Conservation (phyloP, 2,888 invertebrate genomes). For the Elgonia sp. region DNA sequence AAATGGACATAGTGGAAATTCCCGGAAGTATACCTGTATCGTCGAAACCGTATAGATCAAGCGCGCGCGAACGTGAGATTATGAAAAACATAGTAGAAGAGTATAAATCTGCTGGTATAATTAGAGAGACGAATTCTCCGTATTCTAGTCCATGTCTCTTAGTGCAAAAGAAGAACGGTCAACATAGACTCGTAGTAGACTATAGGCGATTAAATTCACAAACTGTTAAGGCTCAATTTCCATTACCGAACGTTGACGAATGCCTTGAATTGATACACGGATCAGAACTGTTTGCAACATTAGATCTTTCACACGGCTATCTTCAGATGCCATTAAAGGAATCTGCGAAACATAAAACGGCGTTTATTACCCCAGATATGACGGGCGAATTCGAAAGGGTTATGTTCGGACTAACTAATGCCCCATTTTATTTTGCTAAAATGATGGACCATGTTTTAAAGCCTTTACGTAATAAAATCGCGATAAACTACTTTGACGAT, state of each 20-base stretch:
- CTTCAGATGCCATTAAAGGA: conserved; percentile 21
- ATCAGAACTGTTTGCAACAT: conserved; percentile 9
- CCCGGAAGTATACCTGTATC: conserved; percentile 21
- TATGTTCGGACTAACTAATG: conserved; percentile 82
- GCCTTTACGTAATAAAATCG: conserved; percentile 69
- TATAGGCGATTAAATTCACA: conserved; percentile 23
- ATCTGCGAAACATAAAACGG: conserved; percentile 11
- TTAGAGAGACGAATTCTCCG: conserved; percentile 8
- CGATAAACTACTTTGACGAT: conserved; percentile 82
- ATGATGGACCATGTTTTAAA: conserved; percentile 79
- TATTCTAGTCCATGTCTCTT: conserved; percentile 5
- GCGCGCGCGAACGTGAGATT: not conserved
- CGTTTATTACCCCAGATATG: conserved; percentile 74
- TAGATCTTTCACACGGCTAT: conserved; percentile 24
- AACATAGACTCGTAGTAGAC: conserved; percentile 17
- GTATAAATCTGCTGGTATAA: conserved; percentile 13
- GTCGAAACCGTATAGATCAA: conserved; percentile 19
- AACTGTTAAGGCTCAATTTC: conserved; percentile 3
- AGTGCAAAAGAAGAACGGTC: conserved; percentile 14
- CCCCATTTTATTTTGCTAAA: conserved; percentile 80
- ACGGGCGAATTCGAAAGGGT: conserved; percentile 80
- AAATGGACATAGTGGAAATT: conserved; percentile 24
- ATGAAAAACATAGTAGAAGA: not conserved
- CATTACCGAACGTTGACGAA: conserved; percentile 32
- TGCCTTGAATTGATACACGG: conserved; percentile 13